Evolutionary conservation across 2,113 vertebrate species (phyloP).

Genomic region (Nannospalax galili): DNA sequence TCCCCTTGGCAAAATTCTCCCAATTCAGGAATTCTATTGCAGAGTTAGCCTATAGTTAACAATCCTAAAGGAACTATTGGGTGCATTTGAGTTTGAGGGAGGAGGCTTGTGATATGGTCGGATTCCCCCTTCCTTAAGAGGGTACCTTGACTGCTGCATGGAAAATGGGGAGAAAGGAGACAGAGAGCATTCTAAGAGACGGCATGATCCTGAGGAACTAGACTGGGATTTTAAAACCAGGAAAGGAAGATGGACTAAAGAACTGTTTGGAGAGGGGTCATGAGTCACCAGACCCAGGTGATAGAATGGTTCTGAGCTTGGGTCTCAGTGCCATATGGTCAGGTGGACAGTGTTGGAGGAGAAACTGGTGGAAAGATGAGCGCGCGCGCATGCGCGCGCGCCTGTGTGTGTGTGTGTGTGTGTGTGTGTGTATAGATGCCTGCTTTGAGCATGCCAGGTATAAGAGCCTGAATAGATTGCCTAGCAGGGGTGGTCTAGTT

Average conservation of each 20-base stretch:
- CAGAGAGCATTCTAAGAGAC: not conserved
- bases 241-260: not conserved
- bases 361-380: not conserved
- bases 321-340: not conserved
- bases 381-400: not conserved
- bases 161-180: not conserved
- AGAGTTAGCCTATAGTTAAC: not conserved
- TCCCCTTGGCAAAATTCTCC: not conserved
- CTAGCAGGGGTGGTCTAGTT: not conserved
- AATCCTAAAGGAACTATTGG: not conserved
- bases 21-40: not conserved
- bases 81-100: not conserved
- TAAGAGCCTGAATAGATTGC: not conserved
- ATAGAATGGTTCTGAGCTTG: too few relatives aligned
- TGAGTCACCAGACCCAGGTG: not conserved
- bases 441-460: not conserved
- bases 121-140: not conserved
- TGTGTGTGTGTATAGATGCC: not conserved
- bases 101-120: fast-evolving
- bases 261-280: not conserved
- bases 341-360: not conserved
- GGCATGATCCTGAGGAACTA: not conserved
- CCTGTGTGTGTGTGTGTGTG: not conserved
- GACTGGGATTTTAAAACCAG: not conserved
- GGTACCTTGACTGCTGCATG: not conserved